phyloP scores from a whole-genome alignment of 2,888 invertebrate species.

The Macrosiphum euphorbiae region DNA sequence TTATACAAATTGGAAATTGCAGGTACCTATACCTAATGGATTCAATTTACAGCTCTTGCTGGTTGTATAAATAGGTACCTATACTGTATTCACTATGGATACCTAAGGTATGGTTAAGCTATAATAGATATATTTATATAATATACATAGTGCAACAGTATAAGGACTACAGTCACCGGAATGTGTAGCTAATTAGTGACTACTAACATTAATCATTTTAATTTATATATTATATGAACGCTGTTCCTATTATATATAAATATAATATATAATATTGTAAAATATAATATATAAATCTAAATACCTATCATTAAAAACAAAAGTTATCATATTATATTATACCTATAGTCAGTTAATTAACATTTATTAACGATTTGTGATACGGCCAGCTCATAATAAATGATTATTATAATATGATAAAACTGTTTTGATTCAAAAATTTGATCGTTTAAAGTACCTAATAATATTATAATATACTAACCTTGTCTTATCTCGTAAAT shows the following conservation, averaged over 20 bases:
- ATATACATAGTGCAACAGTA: too few species aligned
- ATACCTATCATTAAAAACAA: neutral
- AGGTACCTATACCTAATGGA: neutral
- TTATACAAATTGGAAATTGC: neutral
- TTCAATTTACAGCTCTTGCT: too few species aligned
- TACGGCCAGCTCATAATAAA: neutral
- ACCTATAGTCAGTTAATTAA: neutral
- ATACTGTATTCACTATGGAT: too few species aligned
- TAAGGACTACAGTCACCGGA: too few species aligned
- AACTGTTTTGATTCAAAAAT: neutral
- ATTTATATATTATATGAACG: neutral
- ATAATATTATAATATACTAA: constrained; percentile 1
- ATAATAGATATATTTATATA: too few species aligned
- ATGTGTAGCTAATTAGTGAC: too few species aligned
- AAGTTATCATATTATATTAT: neutral
- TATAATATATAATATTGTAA: too few species aligned
- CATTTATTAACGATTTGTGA: neutral
- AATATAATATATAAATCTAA: neutral
- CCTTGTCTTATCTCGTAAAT: constrained; percentile 73
- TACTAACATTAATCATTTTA: neutral
- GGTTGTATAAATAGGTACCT: too few species aligned
- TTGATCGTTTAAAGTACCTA: neutral
- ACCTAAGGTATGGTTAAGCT: too few species aligned
- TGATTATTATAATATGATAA: neutral
- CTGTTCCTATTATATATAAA: neutral